phyloP scores from a whole-genome alignment of 35 echinoderm and acorn worm genomes.

The Anneissia japonica region DNA sequence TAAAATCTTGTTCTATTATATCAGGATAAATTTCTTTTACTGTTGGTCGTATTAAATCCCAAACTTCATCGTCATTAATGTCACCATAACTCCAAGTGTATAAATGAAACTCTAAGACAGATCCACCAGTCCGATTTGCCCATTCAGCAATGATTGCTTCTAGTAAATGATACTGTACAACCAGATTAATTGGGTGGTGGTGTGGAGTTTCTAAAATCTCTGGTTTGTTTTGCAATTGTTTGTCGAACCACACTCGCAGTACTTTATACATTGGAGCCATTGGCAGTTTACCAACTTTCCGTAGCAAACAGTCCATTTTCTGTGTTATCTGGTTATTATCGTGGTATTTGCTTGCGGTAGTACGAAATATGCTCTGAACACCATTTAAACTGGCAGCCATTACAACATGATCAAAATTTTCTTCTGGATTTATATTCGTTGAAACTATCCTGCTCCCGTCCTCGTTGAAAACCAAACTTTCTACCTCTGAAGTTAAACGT shows the following conservation, averaged over 20 bases:
- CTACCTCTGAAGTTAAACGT: slow-evolving; percentile 32
- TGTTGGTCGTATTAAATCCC: slow-evolving; percentile 61
- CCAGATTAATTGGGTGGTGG: slow-evolving; percentile 51
- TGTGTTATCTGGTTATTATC: not conserved
- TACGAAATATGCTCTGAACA: slow-evolving; percentile 37
- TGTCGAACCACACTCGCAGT: slow-evolving; percentile 85
- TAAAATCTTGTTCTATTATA: slow-evolving; percentile 64
- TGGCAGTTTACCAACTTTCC: slow-evolving; percentile 26
- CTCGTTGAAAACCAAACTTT: slow-evolving; percentile 31
- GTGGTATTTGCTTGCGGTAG: not conserved
- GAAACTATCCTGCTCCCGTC: slow-evolving; percentile 15
- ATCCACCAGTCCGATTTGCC: slow-evolving; percentile 65
- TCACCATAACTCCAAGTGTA: slow-evolving; percentile 57
- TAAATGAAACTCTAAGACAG: slow-evolving; percentile 65
- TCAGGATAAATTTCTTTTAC: slow-evolving; percentile 77
- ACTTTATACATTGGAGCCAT: slow-evolving; percentile 72
- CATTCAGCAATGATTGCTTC: slow-evolving; percentile 50
- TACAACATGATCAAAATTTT: slow-evolving; percentile 68
- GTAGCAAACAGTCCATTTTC: not conserved
- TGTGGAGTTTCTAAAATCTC: slow-evolving; percentile 70
- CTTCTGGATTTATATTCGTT: slow-evolving; percentile 19
- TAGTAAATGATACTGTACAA: slow-evolving; percentile 67
- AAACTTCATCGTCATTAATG: slow-evolving; percentile 39
- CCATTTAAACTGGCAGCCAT: slow-evolving; percentile 47
- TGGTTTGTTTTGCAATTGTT: slow-evolving; percentile 23